Evolutionary conservation across 2,113 vertebrate species (phyloP), one percentile per base, ranked within the genome.

Genomic region (Odobenus rosmarus): DNA sequence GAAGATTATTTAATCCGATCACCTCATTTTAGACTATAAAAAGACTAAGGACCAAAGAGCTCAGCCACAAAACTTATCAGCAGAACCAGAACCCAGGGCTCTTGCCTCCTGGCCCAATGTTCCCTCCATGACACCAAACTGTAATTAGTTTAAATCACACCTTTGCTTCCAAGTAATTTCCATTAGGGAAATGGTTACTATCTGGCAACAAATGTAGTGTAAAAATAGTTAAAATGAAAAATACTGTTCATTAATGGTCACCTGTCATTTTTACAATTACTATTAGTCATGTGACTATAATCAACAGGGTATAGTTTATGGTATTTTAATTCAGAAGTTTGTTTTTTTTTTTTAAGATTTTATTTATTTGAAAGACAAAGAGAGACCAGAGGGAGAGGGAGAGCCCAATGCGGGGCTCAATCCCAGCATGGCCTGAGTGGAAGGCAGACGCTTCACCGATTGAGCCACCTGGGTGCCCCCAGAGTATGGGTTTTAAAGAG

Each of bases 221-320:
- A 82, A 92, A 96, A 64, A 67, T 33, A 39, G 64, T 72, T 77
- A 85, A 95, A 53, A 96, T 79, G 46, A 3, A 77, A 97, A 95
- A 39, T 39, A 92, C 3, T 33, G 4, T 39, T 84, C 61, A 82
- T 19, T 92, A 71, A 74, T 8, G 59, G 36, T 39, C 7, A 79
- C 24, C 24, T 36, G 42, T 74, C 51, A 13, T 42, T 33, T 61
- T 39, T 90, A 33, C 31, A 71, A 69, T 77, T 86, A 79, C 61
- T 79, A 15, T 90, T 36, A 64, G n/a, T 88, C 57, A 93, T 15
- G 16, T 46, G 57, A 57, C 42, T 42, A 14, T 64, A 36, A 82
- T 2, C 51, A 51, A 51, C 7, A 11, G 31, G 7, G 15, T 69
- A 2, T 5, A 71, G 24, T 42, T 61, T 67, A 15, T 1, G 42